Conservation (phyloP, 2,113 vertebrate species). For the Labeo catla region DNA sequence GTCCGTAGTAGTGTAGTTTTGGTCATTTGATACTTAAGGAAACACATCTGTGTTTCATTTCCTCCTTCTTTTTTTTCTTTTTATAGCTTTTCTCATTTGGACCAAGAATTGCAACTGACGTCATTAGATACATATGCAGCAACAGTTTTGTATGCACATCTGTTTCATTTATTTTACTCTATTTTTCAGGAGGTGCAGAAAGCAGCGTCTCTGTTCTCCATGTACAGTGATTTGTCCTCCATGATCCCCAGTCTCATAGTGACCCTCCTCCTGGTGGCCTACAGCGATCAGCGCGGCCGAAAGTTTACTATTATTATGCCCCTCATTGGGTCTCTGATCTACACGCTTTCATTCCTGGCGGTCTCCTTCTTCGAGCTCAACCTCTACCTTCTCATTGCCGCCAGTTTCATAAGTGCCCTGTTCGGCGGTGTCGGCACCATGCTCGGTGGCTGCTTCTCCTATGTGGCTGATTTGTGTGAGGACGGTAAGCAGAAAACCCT, state of each 20-base stretch:
- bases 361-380: constrained; percentile 83
- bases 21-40: neutral
- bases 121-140: neutral
- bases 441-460: constrained; percentile 89
- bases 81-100: constrained; percentile 12
- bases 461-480: constrained; percentile 84
- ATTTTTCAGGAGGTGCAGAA: constrained; percentile 86
- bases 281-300: constrained; percentile 87
- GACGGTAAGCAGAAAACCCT: constrained; percentile 83
- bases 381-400: constrained; percentile 80
- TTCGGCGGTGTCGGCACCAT: constrained; percentile 88
- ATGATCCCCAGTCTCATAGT: constrained; percentile 84
- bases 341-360: constrained; percentile 70
- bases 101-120: neutral
- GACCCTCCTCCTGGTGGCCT: constrained; percentile 87
- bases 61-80: constrained; percentile 35
- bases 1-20: neutral
- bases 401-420: constrained; percentile 78
- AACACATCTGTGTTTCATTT: constrained; percentile 36
- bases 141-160: neutral
- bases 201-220: constrained; percentile 83
- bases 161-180: constrained; percentile 7
- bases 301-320: constrained; percentile 87
- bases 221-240: constrained; percentile 82
- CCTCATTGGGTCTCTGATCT: constrained; percentile 78